phyloP scores from a whole-genome alignment of 2,888 invertebrate species.

The Cephus runcator region DNA sequence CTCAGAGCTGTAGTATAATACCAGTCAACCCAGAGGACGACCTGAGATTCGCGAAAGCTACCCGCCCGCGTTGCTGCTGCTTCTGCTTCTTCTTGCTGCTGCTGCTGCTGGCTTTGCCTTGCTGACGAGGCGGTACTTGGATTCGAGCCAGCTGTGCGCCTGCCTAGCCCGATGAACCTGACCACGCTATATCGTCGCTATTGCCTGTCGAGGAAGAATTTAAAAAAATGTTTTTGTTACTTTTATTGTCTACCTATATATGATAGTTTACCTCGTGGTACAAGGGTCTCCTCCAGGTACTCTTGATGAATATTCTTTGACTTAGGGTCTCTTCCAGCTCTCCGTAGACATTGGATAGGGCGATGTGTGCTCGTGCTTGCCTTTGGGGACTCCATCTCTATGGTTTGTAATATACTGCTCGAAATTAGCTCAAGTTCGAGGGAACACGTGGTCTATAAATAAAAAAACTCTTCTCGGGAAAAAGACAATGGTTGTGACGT shows the following conservation, averaged over 20 bases:
- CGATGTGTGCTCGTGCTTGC: not conserved
- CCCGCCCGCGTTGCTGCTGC: conserved; percentile 21
- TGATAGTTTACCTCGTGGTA: not conserved
- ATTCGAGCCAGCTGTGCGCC: conserved; percentile 61
- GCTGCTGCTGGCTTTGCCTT: conserved; percentile 23
- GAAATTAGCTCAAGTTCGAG: not conserved
- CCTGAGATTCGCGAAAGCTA: not conserved
- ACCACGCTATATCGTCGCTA: conserved; percentile 18
- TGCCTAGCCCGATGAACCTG: conserved; percentile 42
- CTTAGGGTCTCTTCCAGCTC: not conserved
- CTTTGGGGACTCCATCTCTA: not conserved
- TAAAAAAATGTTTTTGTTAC: not conserved
- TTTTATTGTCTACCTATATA: not conserved
- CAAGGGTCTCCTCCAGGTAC: not conserved
- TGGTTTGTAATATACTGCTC: not conserved
- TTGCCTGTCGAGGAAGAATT: not conserved
- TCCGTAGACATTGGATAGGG: not conserved
- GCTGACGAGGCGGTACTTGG: conserved; percentile 59
- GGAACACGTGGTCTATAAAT: not conserved
- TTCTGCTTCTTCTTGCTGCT: conserved; percentile 20
- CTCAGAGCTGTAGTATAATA: not conserved
- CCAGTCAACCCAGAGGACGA: not conserved
- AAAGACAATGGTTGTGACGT: not conserved
- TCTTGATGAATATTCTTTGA: not conserved
- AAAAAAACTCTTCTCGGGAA: not conserved